phyloP scores from a whole-genome alignment of 2,113 vertebrate genomes.

The Corythornis cristatus region DNA sequence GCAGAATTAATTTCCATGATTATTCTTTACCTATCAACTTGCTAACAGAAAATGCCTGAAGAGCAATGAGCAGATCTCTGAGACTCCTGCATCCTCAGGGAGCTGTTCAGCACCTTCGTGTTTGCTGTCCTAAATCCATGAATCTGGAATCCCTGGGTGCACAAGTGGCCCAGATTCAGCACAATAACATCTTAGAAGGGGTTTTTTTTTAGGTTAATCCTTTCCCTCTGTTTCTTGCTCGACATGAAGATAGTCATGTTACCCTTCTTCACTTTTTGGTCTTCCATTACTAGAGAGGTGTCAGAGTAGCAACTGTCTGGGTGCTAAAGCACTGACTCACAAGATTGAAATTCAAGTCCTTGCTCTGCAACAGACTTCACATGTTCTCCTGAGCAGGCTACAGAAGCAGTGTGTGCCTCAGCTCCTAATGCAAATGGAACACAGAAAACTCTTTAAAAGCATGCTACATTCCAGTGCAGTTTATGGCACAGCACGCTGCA shows the following conservation, averaged over 20 bases:
- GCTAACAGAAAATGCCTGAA: slow-evolving; percentile 14
- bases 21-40: not conserved
- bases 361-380: slow-evolving; percentile 35
- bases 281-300: slow-evolving; percentile 32
- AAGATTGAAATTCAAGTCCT: slow-evolving; percentile 48
- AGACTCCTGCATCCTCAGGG: not conserved
- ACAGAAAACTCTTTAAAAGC: slow-evolving; percentile 53
- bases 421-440: slow-evolving; percentile 39
- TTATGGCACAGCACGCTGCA: not conserved
- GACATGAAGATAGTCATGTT: not conserved
- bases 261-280: slow-evolving; percentile 14
- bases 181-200: not conserved
- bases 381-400: slow-evolving; percentile 24
- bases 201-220: slow-evolving; percentile 17
- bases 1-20: not conserved
- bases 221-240: slow-evolving; percentile 5
- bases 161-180: slow-evolving; percentile 44
- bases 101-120: slow-evolving; percentile 28
- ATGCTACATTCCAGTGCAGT: not conserved
- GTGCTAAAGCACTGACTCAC: slow-evolving; percentile 33
- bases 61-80: slow-evolving; percentile 1
- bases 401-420: not conserved
- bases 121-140: slow-evolving; percentile 66
- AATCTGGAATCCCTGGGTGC: slow-evolving; percentile 44
- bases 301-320: slow-evolving; percentile 8